phyloP scores from a whole-genome alignment of 2,888 invertebrate species.

The Drosophila longiperda region DNA sequence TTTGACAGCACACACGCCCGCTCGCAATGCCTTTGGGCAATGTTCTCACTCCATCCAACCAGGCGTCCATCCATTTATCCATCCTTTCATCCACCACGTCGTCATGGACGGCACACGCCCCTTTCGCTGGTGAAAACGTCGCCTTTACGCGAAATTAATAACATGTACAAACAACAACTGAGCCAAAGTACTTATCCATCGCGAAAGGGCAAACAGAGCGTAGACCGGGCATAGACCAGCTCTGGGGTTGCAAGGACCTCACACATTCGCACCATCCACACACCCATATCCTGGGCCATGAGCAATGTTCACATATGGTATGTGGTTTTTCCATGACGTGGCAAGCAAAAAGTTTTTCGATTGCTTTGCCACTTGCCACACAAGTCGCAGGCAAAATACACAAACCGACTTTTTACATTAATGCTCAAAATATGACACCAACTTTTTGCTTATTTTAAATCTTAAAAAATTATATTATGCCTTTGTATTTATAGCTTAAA shows the following conservation, averaged over 20 bases:
- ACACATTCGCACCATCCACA: constrained; percentile 8
- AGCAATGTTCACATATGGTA: constrained; percentile 47
- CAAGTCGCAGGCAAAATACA: constrained; percentile 2
- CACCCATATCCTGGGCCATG: background rate
- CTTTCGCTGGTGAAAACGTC: constrained; percentile 24
- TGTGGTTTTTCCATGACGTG: constrained; percentile 18
- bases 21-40: constrained; percentile 57
- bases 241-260: constrained; percentile 32
- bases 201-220: constrained; percentile 36
- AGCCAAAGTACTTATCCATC: constrained; percentile 60
- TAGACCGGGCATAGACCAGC: background rate
- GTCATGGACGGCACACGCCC: constrained; percentile 58
- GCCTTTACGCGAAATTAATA: constrained; percentile 79
- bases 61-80: constrained; percentile 29
- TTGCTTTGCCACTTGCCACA: constrained; percentile 24
- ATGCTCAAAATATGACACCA: background rate
- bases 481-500: background rate
- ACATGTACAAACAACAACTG: constrained; percentile 73
- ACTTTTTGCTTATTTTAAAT: background rate
- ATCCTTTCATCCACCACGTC: constrained; percentile 43
- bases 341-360: constrained; percentile 25
- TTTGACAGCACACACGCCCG: constrained; percentile 76
- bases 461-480: background rate
- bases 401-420: background rate
- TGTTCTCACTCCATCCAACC: constrained; percentile 33